A percentile compares a stretch with the other conserved stretches of the same genome.
phyloP scores from a whole-genome alignment of 2,797 vertebrate genomes.

The Tenualosa ilisha region DNA sequence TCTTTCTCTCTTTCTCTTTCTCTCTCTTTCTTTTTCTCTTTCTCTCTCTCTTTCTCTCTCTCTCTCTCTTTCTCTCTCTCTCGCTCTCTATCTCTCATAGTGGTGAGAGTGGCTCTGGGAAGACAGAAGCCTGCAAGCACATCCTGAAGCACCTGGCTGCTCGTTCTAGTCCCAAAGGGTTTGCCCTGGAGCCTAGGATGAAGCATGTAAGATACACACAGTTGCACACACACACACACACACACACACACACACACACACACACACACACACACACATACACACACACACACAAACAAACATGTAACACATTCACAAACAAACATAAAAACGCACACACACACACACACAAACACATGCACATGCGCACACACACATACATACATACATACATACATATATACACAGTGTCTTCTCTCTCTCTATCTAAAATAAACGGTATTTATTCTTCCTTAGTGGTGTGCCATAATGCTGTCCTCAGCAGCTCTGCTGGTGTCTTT shows the following conservation, averaged over 20 bases:
- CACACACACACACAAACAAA: too few species aligned
- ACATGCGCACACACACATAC: too few species aligned
- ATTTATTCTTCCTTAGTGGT: neutral
- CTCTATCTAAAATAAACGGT: neutral
- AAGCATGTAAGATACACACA: conserved; percentile 82
- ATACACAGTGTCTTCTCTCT: neutral
- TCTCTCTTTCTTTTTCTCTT: neutral
- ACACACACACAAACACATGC: too few species aligned
- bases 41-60: neutral
- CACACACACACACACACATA: too few species aligned
- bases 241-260: neutral
- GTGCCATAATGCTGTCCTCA: neutral
- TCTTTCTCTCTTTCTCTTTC: conserved; percentile 33
- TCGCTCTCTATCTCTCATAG: conserved; percentile 63
- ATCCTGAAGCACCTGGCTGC: conserved; percentile 86
- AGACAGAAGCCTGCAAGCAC: conserved; percentile 89
- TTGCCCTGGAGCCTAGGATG: conserved; percentile 81
- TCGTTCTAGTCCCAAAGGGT: conserved; percentile 77
- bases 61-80: conserved; percentile 31
- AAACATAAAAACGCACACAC: too few species aligned
- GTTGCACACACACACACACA: neutral
- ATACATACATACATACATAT: neutral
- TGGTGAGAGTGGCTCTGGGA: conserved; percentile 94
- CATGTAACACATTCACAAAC: too few species aligned
- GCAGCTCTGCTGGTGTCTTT: neutral